A percentile compares a stretch with the other conserved stretches of the same genome.
phyloP scores from a whole-genome alignment of 2,113 vertebrate species.

The Semnornis frantzii region DNA sequence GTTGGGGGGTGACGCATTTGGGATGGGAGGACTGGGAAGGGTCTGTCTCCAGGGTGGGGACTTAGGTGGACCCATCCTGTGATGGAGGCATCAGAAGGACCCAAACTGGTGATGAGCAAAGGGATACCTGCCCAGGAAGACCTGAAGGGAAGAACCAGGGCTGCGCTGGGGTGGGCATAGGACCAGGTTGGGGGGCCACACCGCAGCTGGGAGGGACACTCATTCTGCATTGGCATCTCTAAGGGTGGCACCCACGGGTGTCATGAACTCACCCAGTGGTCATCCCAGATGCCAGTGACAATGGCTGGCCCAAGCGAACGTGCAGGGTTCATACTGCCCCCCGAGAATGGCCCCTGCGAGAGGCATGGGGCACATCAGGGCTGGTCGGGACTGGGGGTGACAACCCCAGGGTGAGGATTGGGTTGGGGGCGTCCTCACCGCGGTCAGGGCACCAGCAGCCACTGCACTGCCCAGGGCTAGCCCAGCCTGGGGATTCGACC shows the following conservation, averaged over 20 bases:
- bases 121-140: too few relatives aligned
- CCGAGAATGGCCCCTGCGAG: conserved; percentile 78
- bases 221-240: fast-evolving
- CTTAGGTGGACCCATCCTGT: background rate
- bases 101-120: background rate
- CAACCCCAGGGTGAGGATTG: fast-evolving
- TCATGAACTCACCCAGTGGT: conserved; percentile 80
- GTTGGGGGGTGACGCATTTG: fast-evolving
- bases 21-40: too few relatives aligned
- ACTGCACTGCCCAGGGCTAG: conserved; percentile 81
- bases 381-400: fast-evolving
- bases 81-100: background rate
- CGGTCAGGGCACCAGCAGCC: conserved; percentile 75
- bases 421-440: conserved; percentile 50
- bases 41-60: background rate
- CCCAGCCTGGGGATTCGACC: conserved; percentile 65
- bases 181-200: fast-evolving
- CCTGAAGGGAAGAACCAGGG: background rate
- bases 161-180: background rate
- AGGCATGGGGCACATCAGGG: background rate
- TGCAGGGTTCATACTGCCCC: conserved; percentile 83
- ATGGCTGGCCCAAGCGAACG: conserved; percentile 81
- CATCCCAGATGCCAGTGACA: conserved; percentile 82
- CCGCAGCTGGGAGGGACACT: background rate
- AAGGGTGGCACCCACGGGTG: fast-evolving